Conservation (phyloP, 2,797 vertebrate species). For the Adelosebastes latens region DNA sequence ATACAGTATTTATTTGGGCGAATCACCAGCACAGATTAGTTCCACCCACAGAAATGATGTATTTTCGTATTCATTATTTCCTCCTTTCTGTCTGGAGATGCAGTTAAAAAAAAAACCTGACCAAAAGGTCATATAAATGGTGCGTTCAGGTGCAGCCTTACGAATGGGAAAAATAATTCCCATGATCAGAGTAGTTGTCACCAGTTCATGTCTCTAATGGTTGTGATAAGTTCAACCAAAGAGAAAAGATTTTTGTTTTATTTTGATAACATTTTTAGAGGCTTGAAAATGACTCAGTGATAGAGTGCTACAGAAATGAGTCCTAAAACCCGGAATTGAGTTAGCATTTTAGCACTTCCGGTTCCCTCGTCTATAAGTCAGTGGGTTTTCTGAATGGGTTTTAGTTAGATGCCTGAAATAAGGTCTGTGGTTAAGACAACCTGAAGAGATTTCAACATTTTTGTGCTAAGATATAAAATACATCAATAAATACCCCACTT, state of each 20-base stretch:
- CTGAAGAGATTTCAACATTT: no score
- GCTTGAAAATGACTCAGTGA: neutral
- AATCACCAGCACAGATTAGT: conserved; percentile 4
- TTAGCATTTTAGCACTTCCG: no score
- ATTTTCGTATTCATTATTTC: neutral
- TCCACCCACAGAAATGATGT: conserved; percentile 2
- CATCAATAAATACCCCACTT: no score
- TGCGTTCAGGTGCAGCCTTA: neutral
- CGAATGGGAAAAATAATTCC: neutral
- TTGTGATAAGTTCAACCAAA: neutral
- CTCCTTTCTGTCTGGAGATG: neutral
- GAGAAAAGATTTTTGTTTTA: neutral
- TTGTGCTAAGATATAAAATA: no score
- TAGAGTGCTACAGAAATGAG: no score
- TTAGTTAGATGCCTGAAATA: no score
- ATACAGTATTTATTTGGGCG: neutral
- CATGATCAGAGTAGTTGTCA: neutral
- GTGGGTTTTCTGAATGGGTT: no score
- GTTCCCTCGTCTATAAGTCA: no score
- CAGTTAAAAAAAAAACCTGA: neutral
- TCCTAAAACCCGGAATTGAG: no score
- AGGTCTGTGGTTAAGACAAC: no score
- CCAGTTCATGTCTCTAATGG: neutral
- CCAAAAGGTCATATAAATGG: neutral
- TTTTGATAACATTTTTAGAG: neutral